Percentiles rank a stretch among this genome's conserved stretches.
These are phyloP conservation scores for Columbina picui DNA, from an alignment of 2,113 vertebrate species.

Conservation along the genomic window DNA sequence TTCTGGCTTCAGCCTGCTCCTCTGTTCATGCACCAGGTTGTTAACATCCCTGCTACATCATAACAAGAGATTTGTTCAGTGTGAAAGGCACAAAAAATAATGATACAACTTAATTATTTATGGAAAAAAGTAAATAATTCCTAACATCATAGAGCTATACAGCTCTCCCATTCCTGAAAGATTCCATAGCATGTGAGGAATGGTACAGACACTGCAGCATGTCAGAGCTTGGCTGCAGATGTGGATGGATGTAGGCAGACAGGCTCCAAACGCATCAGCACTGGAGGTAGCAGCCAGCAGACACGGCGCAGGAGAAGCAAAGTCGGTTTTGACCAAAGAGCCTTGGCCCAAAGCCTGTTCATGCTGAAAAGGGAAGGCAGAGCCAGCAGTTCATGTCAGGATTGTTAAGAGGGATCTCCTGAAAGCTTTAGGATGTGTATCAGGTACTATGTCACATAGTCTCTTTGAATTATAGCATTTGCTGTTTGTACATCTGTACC, in stretches of 20 bases:
- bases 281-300: not conserved
- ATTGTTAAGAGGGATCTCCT: not conserved
- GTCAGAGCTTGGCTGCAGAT: not conserved
- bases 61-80: not conserved
- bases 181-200: not conserved
- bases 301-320: not conserved
- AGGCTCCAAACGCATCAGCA: not conserved
- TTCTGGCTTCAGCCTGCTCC: not conserved
- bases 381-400: not conserved
- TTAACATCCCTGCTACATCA: not conserved
- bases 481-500: not conserved
- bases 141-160: not conserved
- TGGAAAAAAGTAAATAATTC: not conserved
- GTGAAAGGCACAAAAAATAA: not conserved
- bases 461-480: not conserved
- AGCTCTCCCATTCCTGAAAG: not conserved
- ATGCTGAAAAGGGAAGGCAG: not conserved
- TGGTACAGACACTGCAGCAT: not conserved
- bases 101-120: not conserved
- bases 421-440: not conserved
- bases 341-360: not conserved
- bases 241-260: not conserved
- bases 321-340: not conserved
- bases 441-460: not conserved
- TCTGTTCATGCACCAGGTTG: not conserved